phyloP scores from a whole-genome alignment of 2,888 invertebrate species.

The Dasypolia templi region DNA sequence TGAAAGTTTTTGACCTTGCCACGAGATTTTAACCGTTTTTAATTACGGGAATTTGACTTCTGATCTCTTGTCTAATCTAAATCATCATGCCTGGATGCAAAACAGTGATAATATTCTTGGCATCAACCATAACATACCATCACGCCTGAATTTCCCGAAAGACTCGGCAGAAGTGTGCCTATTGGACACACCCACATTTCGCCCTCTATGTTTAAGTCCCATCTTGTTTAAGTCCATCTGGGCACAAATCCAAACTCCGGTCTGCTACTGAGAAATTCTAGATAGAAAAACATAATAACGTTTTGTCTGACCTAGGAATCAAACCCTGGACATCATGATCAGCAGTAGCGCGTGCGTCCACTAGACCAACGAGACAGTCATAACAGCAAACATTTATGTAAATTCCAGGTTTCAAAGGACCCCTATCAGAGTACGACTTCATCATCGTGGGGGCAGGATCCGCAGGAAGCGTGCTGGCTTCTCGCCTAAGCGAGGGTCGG shows the following conservation, averaged over 20 bases:
- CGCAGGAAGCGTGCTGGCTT: slow-evolving; percentile 89
- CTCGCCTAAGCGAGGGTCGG: slow-evolving; percentile 85
- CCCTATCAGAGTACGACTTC: slow-evolving; percentile 85
- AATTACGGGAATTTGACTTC: too few relatives aligned
- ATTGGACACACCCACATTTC: neutral
- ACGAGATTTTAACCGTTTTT: too few relatives aligned
- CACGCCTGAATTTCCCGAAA: neutral
- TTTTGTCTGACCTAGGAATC: neutral
- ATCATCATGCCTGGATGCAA: neutral
- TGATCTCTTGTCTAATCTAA: neutral
- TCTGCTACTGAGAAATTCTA: neutral
- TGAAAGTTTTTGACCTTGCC: too few relatives aligned
- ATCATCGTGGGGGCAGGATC: slow-evolving; percentile 90
- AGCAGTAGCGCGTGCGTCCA: neutral
- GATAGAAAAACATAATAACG: neutral
- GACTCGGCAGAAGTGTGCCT: neutral
- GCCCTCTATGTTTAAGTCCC: neutral
- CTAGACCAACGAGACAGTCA: neutral
- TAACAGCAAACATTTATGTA: neutral
- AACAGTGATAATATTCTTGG: too few relatives aligned
- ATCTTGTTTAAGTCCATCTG: too few relatives aligned
- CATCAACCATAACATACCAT: neutral
- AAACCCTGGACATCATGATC: neutral
- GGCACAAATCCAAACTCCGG: neutral
- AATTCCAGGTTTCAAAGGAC: slow-evolving; percentile 81